These are phyloP conservation scores for Philopedon plagiatum DNA, from an alignment of 2,888 invertebrate species.

Conservation along the genomic window DNA sequence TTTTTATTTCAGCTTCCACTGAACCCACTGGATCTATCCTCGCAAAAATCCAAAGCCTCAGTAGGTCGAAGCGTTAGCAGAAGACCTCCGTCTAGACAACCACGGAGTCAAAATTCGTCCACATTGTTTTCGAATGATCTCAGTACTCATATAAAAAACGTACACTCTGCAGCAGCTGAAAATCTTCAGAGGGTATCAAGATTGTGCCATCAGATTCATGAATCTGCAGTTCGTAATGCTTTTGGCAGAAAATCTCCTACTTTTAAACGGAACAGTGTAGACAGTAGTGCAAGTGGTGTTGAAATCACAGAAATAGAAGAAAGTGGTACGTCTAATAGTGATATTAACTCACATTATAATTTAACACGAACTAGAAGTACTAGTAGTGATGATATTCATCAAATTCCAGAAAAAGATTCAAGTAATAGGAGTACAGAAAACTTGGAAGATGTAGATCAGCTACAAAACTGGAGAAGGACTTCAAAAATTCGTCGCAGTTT, in stretches of 20 bases:
- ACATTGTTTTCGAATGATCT: conserved; percentile 45
- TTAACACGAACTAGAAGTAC: conserved; percentile 68
- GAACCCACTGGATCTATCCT: conserved; percentile 70
- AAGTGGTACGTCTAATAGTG: conserved; percentile 42
- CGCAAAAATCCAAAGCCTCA: conserved; percentile 70
- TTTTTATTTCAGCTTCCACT: conserved; percentile 67
- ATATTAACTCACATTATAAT: conserved; percentile 50
- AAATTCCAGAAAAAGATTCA: conserved; percentile 57
- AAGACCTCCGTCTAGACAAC: conserved; percentile 70
- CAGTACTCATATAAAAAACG: conserved; percentile 51
- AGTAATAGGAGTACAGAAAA: conserved; percentile 63
- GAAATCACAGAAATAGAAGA: conserved; percentile 63
- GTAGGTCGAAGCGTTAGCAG: conserved; percentile 70
- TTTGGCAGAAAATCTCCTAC: conserved; percentile 57
- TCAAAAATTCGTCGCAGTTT: conserved; percentile 77
- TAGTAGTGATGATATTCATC: conserved; percentile 70
- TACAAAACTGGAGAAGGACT: conserved; percentile 76
- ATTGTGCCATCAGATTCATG: conserved; percentile 70
- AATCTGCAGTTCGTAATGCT: conserved; percentile 65
- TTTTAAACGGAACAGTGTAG: conserved; percentile 59
- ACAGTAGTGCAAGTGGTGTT: conserved; percentile 57
- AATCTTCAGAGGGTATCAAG: conserved; percentile 68
- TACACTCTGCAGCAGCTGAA: conserved; percentile 59
- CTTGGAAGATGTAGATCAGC: conserved; percentile 64
- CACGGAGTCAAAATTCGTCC: conserved; percentile 57